These are phyloP conservation scores for Promerops cafer DNA, from an alignment of 2,113 vertebrate species.

Conservation along the genomic window DNA sequence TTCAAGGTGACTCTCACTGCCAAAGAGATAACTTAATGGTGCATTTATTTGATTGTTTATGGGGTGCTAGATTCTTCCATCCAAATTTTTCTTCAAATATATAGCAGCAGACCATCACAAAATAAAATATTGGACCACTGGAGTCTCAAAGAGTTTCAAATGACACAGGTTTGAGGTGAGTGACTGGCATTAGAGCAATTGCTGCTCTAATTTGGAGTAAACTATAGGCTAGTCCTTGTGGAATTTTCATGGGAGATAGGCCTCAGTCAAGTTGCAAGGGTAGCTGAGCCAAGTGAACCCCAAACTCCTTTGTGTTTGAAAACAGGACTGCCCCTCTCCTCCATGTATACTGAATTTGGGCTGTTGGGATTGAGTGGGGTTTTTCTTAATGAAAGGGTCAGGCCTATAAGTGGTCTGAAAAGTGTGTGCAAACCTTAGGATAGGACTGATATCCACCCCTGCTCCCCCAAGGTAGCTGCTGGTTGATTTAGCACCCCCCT, in stretches of 20 bases:
- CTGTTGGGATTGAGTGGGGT: accelerated
- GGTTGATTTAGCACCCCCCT: background rate
- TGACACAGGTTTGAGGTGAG: background rate
- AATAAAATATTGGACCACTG: background rate
- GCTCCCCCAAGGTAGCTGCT: background rate
- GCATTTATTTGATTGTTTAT: background rate
- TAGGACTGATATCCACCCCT: background rate
- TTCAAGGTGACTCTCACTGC: background rate
- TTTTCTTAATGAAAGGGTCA: background rate
- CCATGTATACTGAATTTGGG: background rate
- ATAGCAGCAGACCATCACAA: background rate
- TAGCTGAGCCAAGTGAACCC: background rate
- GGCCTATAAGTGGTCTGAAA: background rate
- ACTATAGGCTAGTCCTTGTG: no score
- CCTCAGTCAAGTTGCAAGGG: background rate
- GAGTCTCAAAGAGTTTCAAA: background rate
- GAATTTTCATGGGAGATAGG: background rate
- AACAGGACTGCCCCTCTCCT: background rate
- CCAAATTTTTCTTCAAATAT: background rate
- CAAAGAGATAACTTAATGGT: background rate
- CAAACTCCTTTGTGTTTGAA: background rate
- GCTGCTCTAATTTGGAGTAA: background rate
- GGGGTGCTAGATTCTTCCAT: background rate
- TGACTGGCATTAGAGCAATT: background rate
- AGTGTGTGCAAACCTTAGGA: background rate